Percentiles rank a stretch among this genome's conserved stretches.
Evolutionary conservation across 2,797 vertebrate species (phyloP).

Genomic region (Delichon dasypus): DNA sequence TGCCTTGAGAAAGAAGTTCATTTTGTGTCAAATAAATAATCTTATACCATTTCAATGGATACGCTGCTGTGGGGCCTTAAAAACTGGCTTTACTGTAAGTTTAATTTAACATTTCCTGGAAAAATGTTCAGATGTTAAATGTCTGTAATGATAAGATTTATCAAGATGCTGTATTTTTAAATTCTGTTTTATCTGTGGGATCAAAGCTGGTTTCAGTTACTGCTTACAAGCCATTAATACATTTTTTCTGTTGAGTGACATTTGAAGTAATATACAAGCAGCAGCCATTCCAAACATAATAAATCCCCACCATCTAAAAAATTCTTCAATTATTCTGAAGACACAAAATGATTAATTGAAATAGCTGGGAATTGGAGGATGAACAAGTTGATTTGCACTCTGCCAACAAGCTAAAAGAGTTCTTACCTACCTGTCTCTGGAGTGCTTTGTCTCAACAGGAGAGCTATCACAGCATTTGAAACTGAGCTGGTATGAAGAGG

Average conservation of each 20-base stretch:
- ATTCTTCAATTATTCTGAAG: neutral
- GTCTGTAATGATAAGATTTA: neutral
- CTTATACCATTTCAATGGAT: neutral
- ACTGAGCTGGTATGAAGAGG: neutral
- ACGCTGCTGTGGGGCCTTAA: neutral
- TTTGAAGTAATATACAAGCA: neutral
- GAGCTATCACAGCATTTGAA: neutral
- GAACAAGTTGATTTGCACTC: neutral
- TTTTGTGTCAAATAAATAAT: neutral
- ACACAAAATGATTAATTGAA: neutral
- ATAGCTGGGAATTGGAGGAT: neutral
- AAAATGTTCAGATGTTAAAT: neutral
- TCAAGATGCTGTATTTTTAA: neutral
- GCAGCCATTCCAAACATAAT: neutral
- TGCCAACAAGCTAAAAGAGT: neutral
- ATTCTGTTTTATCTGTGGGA: neutral
- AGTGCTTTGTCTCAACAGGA: constrained; percentile 4
- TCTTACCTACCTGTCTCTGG: neutral
- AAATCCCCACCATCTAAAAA: neutral
- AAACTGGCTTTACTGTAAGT: neutral
- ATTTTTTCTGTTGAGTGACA: neutral
- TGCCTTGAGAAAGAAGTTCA: neutral
- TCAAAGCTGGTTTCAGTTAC: neutral
- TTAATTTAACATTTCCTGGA: neutral
- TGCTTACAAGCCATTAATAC: neutral